A percentile compares a stretch with the other conserved stretches of the same genome.
phyloP scores from a whole-genome alignment of 2,888 invertebrate genomes.

The Encarsia formosa region DNA sequence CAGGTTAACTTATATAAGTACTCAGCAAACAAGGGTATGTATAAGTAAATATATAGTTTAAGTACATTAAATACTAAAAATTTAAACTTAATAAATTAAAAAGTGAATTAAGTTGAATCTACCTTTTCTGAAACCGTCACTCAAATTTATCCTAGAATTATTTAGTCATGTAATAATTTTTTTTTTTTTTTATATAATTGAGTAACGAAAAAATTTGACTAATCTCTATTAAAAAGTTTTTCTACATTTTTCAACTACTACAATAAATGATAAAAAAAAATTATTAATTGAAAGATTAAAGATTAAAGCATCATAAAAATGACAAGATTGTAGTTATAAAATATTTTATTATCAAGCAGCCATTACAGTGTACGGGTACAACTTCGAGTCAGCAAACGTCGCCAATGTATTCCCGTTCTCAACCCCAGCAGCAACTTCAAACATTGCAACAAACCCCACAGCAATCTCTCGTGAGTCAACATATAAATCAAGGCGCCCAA shows the following conservation, averaged over 20 bases:
- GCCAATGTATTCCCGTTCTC: slow-evolving; percentile 37
- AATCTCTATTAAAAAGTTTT: too few relatives aligned
- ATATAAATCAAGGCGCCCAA: slow-evolving; percentile 42
- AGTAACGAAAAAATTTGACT: too few relatives aligned
- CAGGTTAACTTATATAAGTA: slow-evolving; percentile 42
- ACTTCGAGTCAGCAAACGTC: slow-evolving; percentile 32
- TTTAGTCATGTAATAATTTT: not conserved
- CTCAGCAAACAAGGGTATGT: slow-evolving; percentile 32
- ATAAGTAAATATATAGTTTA: too few relatives aligned
- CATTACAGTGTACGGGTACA: slow-evolving; percentile 10
- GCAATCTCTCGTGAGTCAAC: slow-evolving; percentile 36
- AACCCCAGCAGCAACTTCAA: slow-evolving; percentile 27
- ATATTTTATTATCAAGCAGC: slow-evolving; percentile 3
- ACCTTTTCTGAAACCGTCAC: not conserved
- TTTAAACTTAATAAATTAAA: too few relatives aligned
- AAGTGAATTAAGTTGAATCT: too few relatives aligned
- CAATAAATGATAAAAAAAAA: too few relatives aligned
- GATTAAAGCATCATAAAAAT: not conserved
- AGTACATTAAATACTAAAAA: too few relatives aligned
- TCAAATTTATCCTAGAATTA: not conserved
- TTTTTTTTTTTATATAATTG: too few relatives aligned
- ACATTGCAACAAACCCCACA: slow-evolving; percentile 51
- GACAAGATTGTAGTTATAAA: not conserved
- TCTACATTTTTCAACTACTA: too few relatives aligned
- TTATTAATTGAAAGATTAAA: not conserved